Base-by-base conservation (phyloP, 2,797 vertebrate genomes). In the Chelidonichthys spinosus region DNA sequence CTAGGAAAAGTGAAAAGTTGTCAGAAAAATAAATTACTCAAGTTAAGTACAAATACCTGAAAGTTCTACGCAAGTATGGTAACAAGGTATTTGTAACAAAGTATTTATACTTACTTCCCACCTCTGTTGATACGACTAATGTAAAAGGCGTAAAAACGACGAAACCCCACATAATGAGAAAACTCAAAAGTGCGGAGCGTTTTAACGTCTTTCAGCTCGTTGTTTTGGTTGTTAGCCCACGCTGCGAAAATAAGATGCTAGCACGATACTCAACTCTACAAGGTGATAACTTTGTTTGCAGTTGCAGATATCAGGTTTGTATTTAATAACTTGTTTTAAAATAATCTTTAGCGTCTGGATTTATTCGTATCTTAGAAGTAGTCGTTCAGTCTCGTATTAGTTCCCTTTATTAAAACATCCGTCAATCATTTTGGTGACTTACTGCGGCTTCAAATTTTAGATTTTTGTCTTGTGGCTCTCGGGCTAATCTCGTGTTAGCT, bases 401-500 rank as follows among this genome's bases (percentile, higher is more conserved):
- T 33, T 53, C 14, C 2, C 17, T 59, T 72, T 72, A 60, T 71
- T 68, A 56, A 74, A 67, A 54, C 11, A 43, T 15, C 50, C 25
- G 58, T 44, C 69, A 69, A 33, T 80, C 56, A 61, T 52, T 40
- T 32, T 5, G 25, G 36, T 60, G 18, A 62, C 42, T 8, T 17
- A 55, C 17, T 37, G 39, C 49, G 4, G 46, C 33, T 42, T 68
- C 47, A n/a, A 47, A 11, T 59, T 43, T 43, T 9, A 40, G 18
- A 13, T n/a, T 59, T 43, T 35, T 42, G 37, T 11, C 52, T 70
- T 63, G 10, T 3, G 59, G 72, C 37, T 3, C 18, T 3, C 5
- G 15, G 14, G 63, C 55, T 55, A 70, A 73, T 68, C 65, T 76
- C 53, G 11, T 54, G 77, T 73, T 64, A 73, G 68, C 72, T 67